phyloP scores from a whole-genome alignment of 2,888 invertebrate genomes.

The Lomographa bimaculata region DNA sequence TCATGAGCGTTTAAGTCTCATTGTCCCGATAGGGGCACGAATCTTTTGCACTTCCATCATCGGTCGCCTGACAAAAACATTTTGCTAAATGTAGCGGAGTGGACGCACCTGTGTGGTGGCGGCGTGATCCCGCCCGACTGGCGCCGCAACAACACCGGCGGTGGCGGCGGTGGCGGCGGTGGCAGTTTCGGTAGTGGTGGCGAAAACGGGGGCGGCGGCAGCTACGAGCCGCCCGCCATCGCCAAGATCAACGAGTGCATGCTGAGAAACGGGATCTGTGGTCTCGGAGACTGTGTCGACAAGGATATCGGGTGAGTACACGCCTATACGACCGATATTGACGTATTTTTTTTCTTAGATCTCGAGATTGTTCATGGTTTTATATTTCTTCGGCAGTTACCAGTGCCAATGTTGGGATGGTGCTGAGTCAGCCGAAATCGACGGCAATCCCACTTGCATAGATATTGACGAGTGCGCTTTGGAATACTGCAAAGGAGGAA shows the following conservation, averaged over 20 bases:
- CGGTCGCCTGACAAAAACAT: too few species aligned
- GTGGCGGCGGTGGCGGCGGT: slow-evolving; percentile 33
- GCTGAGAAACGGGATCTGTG: slow-evolving; percentile 89
- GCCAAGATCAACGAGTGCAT: slow-evolving; percentile 89
- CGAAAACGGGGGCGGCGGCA: slow-evolving; percentile 33
- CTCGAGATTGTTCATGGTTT: too few species aligned
- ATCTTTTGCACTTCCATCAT: too few species aligned
- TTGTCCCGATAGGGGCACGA: too few species aligned
- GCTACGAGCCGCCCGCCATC: slow-evolving; percentile 53
- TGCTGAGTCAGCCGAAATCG: slow-evolving; percentile 73
- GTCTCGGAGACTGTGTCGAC: slow-evolving; percentile 89
- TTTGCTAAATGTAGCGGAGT: too few species aligned
- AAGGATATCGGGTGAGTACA: slow-evolving; percentile 84
- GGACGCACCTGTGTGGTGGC: slow-evolving; percentile 84
- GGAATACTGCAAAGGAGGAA: slow-evolving; percentile 89
- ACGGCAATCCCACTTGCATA: slow-evolving; percentile 78
- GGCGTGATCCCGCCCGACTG: slow-evolving; percentile 64
- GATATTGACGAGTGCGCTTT: slow-evolving; percentile 93
- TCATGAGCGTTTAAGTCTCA: too few species aligned
- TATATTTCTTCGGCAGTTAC: slow-evolving; percentile 78
- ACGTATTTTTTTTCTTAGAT: too few species aligned
- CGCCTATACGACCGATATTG: too few species aligned
- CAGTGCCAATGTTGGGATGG: slow-evolving; percentile 91
- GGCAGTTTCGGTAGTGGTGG: slow-evolving; percentile 30
- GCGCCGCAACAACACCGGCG: slow-evolving; percentile 64